These are phyloP conservation scores for Maniola jurtina DNA, from an alignment of 1,140 invertebrate genomes.

Conservation along the genomic window DNA sequence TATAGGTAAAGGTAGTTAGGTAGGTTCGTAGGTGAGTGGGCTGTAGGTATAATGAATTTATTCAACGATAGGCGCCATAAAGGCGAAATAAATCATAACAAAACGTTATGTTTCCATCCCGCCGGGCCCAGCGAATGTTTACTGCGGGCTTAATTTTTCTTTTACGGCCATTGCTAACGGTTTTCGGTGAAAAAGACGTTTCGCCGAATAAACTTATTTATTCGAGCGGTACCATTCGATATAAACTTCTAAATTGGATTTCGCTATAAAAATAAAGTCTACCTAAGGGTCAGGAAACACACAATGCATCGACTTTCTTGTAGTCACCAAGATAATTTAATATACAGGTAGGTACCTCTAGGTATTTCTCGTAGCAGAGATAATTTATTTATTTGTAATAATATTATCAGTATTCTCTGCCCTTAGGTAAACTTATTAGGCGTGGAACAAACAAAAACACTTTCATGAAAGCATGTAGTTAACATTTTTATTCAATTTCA, in stretches of 20 bases:
- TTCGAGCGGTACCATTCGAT: constrained; percentile 1
- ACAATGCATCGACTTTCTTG: too few species aligned
- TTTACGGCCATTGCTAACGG: constrained; percentile 39
- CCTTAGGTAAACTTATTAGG: too few species aligned
- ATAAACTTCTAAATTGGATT: constrained; percentile 10
- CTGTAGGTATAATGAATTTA: constrained; percentile 25
- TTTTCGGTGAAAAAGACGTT: constrained; percentile 27
- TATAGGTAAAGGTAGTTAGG: not conserved
- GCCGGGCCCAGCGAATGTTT: constrained; percentile 41
- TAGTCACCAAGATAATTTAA: too few species aligned
- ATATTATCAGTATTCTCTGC: too few species aligned
- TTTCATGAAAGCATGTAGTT: too few species aligned
- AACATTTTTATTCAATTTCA: too few species aligned
- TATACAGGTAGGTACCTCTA: too few species aligned
- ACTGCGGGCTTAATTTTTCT: constrained; percentile 47
- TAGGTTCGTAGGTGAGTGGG: too few species aligned
- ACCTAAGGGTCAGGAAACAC: too few species aligned
- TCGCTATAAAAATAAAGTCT: not conserved
- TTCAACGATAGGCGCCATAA: constrained; percentile 35
- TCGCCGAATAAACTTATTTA: constrained; percentile 15
- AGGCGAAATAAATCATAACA: constrained; percentile 44
- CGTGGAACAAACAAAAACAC: too few species aligned
- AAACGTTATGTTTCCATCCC: constrained; percentile 48
- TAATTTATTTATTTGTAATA: too few species aligned
- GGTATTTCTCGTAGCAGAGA: too few species aligned